Conservation (phyloP, 2,113 vertebrate genomes). For the Cheirogaleus medius region DNA sequence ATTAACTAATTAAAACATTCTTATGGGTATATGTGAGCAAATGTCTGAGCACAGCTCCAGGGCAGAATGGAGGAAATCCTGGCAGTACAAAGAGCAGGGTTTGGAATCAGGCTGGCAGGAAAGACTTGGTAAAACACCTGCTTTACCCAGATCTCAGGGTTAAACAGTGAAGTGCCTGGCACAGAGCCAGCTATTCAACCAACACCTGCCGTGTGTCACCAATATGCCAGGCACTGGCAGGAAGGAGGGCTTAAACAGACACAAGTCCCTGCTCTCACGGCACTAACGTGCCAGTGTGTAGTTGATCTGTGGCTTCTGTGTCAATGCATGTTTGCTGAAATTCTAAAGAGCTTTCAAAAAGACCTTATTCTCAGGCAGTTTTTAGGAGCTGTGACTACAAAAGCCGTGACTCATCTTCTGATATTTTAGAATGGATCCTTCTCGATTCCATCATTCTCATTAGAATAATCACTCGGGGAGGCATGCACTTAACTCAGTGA, state of each 20-base stretch:
- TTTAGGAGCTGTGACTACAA: not conserved
- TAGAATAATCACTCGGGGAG: not conserved
- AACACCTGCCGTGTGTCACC: too few species aligned
- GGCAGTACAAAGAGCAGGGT: not conserved
- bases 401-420: not conserved
- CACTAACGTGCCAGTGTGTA: too few species aligned
- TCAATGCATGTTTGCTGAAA: not conserved
- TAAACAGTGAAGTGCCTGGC: not conserved
- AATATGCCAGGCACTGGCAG: rapidly evolving
- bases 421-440: not conserved
- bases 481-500: not conserved
- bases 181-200: not conserved
- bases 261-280: not conserved
- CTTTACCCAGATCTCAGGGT: not conserved
- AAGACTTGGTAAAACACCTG: not conserved
- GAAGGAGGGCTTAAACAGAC: not conserved
- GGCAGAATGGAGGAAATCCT: not conserved
- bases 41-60: not conserved
- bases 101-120: not conserved
- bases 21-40: not conserved
- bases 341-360: not conserved
- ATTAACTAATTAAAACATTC: not conserved
- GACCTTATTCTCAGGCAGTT: not conserved
- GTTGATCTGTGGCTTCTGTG: not conserved
- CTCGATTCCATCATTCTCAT: not conserved